Evolutionary conservation across 1,140 invertebrate species (phyloP), one percentile per base, ranked within the genome.

Genomic region (Papilio helenus): DNA sequence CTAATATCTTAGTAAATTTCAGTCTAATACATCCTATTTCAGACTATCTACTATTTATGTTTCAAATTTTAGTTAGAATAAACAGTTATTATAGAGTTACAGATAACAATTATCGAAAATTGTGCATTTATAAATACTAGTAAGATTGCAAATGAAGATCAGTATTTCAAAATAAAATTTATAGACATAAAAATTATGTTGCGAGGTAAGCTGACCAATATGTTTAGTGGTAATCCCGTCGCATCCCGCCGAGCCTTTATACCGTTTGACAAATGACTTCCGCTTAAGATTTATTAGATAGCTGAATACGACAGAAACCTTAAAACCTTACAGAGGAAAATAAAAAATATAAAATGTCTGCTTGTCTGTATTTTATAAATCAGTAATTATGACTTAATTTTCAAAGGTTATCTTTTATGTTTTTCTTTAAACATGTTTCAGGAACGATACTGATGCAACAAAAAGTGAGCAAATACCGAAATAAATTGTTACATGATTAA

Each of bases 191-290:
- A 26, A 76, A 76, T 76, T 58, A 76, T 26, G 9, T 39, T 16
- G 46, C 20, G n/a, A 76, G 73, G 8, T 76, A 76, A 76, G 73
- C 73, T 58, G 73, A 55, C 73, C 49, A 76, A 76, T 76, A 76
- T 55, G 73, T 76, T 76, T 76, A 58, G 26, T 39, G 14, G 46
- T 58, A 58, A 76, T 76, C 73, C 73, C 46, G 29, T 76, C 29
- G 73, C 26, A 76, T 55, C 29, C 72, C 44, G 39, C 16, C 23
- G 73, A 76, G 73, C 46, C 73, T 76, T 76, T 76, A 46, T 76
- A 16, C 29, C 73, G 29, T 51, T 58, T 76, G 74, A 76, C 74
- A 76, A 76, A 76, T 76, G 49, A 49, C 74, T 58, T 76, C 49
- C 34, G 74, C 74, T 20, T 12, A 55, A 76, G 49, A 76, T 55